Evolutionary conservation across 1,140 invertebrate species (phyloP).

Genomic region (Physella acuta): DNA sequence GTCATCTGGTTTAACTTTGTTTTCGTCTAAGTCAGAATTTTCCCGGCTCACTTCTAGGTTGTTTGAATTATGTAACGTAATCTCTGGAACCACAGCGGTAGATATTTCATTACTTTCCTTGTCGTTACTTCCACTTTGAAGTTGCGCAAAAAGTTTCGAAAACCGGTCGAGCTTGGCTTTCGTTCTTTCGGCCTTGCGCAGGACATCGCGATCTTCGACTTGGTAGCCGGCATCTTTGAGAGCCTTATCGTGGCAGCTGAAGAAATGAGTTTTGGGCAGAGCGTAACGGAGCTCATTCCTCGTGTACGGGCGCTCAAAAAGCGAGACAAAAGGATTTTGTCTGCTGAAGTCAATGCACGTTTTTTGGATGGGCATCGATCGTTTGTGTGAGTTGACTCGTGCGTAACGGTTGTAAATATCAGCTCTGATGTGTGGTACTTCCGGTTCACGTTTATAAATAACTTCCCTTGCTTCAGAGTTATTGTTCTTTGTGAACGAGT

Average conservation of each 20-base stretch:
- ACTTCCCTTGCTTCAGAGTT: too few relatives aligned
- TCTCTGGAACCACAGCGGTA: not conserved
- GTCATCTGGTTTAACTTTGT: too few relatives aligned
- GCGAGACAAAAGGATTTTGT: too few relatives aligned
- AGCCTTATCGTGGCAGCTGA: slow-evolving; percentile 44
- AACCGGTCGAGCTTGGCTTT: slow-evolving; percentile 2
- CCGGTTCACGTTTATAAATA: too few relatives aligned
- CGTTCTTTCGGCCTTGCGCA: not conserved
- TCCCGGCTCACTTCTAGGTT: not conserved
- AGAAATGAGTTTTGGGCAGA: slow-evolving; percentile 42
- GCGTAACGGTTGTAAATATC: too few relatives aligned
- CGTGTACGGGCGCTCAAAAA: slow-evolving; percentile 26
- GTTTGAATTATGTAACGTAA: not conserved
- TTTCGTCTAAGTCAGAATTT: not conserved
- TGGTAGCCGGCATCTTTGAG: slow-evolving; percentile 43
- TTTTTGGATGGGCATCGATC: too few relatives aligned
- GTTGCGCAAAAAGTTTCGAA: slow-evolving; percentile 15
- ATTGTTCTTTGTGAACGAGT: too few relatives aligned
- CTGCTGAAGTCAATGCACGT: too few relatives aligned
- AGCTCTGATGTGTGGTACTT: too few relatives aligned
- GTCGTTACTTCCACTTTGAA: not conserved
- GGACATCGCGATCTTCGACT: too few relatives aligned
- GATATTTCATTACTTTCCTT: not conserved
- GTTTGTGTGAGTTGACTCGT: too few relatives aligned
- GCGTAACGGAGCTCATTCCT: slow-evolving; percentile 40